Conservation (phyloP, 1,140 invertebrate species). For the Leptestheria dahalacensis region DNA sequence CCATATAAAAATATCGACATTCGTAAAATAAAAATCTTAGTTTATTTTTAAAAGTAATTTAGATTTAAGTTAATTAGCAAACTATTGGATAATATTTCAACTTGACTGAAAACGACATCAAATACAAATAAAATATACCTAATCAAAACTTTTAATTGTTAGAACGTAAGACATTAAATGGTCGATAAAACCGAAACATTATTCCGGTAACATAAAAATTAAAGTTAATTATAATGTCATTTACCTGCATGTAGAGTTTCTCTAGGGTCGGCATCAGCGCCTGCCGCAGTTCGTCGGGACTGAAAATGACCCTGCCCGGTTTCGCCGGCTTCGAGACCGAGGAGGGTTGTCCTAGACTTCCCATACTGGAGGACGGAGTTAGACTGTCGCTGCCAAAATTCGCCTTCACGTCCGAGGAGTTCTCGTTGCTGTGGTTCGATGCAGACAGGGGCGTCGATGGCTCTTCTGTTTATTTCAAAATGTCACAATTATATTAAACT, state of each 20-base stretch:
- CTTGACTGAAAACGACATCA: too few species aligned
- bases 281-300: constrained; percentile 80
- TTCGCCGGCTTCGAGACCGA: constrained; percentile 16
- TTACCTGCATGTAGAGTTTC: constrained; percentile 49
- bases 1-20: too few species aligned
- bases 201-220: neutral
- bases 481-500: neutral
- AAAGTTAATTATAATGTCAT: too few species aligned
- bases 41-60: too few species aligned
- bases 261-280: constrained; percentile 89
- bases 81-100: too few species aligned
- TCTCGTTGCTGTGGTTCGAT: constrained; percentile 25
- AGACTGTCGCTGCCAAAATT: constrained; percentile 20
- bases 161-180: neutral
- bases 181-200: neutral
- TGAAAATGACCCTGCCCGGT: constrained; percentile 45
- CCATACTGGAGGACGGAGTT: constrained; percentile 20
- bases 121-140: too few species aligned
- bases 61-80: too few species aligned
- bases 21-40: too few species aligned
- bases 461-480: constrained; percentile 37
- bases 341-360: constrained; percentile 9
- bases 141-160: too few species aligned
- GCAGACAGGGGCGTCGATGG: constrained; percentile 34
- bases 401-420: constrained; percentile 35